Conservation (phyloP, 2,888 invertebrate genomes). For the Microctonus hyperodae region DNA sequence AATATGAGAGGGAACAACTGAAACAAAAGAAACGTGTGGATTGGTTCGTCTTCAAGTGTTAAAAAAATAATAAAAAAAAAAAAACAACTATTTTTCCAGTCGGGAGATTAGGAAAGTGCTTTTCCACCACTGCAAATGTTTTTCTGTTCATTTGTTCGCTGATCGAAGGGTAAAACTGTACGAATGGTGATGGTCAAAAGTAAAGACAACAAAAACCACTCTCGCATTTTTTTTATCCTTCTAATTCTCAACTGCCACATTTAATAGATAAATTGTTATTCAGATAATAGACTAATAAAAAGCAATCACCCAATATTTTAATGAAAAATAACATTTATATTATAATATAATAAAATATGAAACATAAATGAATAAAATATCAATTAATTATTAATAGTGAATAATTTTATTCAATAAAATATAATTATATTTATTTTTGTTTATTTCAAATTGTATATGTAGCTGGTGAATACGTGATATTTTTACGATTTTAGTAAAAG, state of each 20-base stretch:
- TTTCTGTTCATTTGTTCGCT: conserved; percentile 35
- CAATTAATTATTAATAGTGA: no score
- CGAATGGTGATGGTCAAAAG: not conserved
- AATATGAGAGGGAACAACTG: not conserved
- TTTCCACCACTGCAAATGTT: conserved; percentile 27
- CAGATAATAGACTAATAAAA: not conserved
- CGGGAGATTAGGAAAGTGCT: conserved; percentile 34
- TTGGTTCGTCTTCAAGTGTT: not conserved
- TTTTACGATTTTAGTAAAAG: not conserved
- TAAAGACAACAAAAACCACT: conserved; percentile 6
- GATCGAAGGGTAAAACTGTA: not conserved
- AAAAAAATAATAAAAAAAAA: conserved; percentile 19
- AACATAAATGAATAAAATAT: not conserved
- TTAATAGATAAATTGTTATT: not conserved
- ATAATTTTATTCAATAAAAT: not conserved
- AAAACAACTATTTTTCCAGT: conserved; percentile 21
- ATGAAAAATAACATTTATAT: no score
- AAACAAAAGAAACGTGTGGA: not conserved
- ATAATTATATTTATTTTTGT: not conserved
- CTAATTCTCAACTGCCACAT: not conserved
- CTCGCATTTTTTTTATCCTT: not conserved
- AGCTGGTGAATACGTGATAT: not conserved
- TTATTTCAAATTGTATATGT: not conserved
- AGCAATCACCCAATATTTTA: not conserved
- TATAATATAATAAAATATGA: not conserved